These are phyloP conservation scores for Meleagris gallopavo DNA, from an alignment of 2,113 vertebrate genomes.

Conservation along the genomic window DNA sequence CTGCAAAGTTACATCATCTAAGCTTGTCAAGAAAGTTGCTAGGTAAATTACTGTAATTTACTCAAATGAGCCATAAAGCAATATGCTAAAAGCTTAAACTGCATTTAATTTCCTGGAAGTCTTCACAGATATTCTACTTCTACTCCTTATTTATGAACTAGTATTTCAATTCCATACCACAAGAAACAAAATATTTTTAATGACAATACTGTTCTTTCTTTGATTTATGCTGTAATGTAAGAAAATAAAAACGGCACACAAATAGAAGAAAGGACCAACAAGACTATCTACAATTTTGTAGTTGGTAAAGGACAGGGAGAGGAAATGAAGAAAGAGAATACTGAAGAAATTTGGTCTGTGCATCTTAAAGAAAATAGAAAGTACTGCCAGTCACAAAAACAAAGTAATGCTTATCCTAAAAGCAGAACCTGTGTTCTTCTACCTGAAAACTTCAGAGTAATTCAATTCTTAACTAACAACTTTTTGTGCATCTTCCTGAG, in stretches of 20 bases:
- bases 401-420: neutral
- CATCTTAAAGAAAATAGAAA: neutral
- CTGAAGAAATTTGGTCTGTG: neutral
- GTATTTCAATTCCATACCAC: neutral
- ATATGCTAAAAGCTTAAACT: neutral
- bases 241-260: neutral
- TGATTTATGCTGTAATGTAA: neutral
- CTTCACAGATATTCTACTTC: neutral
- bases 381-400: neutral
- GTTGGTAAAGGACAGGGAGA: accelerated
- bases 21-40: neutral
- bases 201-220: neutral
- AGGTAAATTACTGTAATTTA: neutral
- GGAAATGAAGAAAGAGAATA: neutral
- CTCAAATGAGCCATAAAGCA: neutral
- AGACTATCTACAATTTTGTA: accelerated
- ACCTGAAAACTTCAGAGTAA: neutral
- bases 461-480: neutral
- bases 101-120: neutral
- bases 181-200: neutral
- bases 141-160: neutral
- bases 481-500: neutral
- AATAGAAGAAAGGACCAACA: neutral
- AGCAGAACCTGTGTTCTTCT: neutral
- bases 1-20: neutral